Base-by-base conservation (phyloP, 2,113 vertebrate species). In the Fukomys damarensis region DNA sequence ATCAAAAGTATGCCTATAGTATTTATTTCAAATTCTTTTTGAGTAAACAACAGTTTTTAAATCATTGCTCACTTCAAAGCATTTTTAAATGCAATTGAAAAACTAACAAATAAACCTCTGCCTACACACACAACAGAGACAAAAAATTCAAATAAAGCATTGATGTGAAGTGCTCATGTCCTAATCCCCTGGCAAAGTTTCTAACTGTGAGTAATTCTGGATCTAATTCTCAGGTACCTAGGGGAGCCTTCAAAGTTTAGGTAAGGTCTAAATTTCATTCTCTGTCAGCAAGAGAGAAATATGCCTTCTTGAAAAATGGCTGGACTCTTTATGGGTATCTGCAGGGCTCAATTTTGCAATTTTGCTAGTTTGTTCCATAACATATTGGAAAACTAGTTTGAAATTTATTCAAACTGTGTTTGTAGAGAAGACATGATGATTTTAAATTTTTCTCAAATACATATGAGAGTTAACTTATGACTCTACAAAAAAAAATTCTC, bases 201-300 rank as follows among this genome's bases (percentile, higher is more conserved):
- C 95, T 95, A 56, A 95, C 93, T 93, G 93, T 95, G 97, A 92
- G 58, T 85, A 96, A 97, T 91, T 54, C 89, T 85, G 63, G 49
- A 93, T 93, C 66, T 96, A 93, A 98, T 97, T 96, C 90, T 87
- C 95, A 81, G 86, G 86, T 87, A 65, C 95, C 94, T 82, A 89
- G 87, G 96, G 97, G 83, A 91, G 63, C 3, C 76, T 93, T 81
- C 68, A 68, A 86, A 95, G 80, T 10, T 89, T 87, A 96, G 76
- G 80, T 86, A 76, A 92, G 87, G 72, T 95, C 70, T 58, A 86
- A 38, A 97, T 96, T 86, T 96, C 93, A 95, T 95, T 96, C 81
- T 93, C 90, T 91, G 86, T 74, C 93, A 90, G 83, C 22, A 94
- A 95, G 74, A 95, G 61, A 32, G 32, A 96, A 93, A 49, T 43